Percentiles rank a stretch among this genome's conserved stretches.
Conservation (phyloP, 2,797 vertebrate genomes). For the Spatula clypeata region DNA sequence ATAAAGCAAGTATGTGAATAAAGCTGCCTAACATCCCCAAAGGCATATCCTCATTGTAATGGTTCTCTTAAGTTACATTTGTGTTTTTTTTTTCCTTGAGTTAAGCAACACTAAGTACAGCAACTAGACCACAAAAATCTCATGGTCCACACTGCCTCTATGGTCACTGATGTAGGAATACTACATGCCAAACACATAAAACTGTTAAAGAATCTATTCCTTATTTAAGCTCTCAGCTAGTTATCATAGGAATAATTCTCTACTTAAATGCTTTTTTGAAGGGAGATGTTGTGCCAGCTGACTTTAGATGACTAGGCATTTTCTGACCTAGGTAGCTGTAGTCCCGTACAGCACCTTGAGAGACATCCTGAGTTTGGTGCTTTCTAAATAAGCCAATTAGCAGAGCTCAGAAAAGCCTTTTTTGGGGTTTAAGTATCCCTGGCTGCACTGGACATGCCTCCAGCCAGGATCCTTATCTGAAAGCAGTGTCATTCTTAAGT, state of each 20-base stretch:
- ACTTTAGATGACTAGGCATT: not conserved
- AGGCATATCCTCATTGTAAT: not conserved
- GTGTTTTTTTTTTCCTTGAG: not conserved
- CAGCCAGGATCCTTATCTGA: not conserved
- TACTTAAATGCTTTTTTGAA: not conserved
- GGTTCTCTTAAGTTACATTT: not conserved
- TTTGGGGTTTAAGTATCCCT: not conserved
- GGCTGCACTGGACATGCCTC: not conserved
- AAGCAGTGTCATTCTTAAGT: not conserved
- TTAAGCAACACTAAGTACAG: not conserved
- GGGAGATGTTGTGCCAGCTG: not conserved
- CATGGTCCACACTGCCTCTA: rapidly evolving
- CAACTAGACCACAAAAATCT: not conserved
- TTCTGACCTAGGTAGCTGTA: not conserved
- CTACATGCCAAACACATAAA: not conserved
- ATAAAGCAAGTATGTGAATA: not conserved
- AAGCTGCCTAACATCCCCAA: not conserved
- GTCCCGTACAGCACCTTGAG: not conserved
- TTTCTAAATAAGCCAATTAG: not conserved
- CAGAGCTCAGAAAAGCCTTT: not conserved
- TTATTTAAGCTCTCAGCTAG: not conserved
- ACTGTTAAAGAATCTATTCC: not conserved
- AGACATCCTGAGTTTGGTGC: not conserved
- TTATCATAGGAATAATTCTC: not conserved
- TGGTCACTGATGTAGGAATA: not conserved